A percentile compares a stretch with the other conserved stretches of the same genome.
Conservation (phyloP, 1,140 invertebrate species). For the Rhagoletis zephyria region DNA sequence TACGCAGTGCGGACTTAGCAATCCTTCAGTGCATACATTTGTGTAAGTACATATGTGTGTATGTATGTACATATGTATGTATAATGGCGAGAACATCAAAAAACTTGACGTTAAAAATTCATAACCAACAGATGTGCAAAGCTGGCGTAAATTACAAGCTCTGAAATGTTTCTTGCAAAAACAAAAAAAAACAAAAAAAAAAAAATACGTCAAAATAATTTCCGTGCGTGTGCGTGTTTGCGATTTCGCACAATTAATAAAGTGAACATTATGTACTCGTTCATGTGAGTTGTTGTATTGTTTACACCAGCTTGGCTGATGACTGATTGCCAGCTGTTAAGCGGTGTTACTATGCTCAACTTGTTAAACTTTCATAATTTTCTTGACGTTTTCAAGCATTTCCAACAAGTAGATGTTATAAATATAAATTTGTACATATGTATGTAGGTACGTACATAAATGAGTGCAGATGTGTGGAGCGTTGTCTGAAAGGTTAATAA, state of each 20-base stretch:
- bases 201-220: too few species aligned
- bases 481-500: too few species aligned
- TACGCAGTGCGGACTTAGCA: neutral
- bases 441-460: too few species aligned
- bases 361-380: neutral
- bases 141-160: neutral
- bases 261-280: too few species aligned
- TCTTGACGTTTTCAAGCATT: neutral
- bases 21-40: neutral
- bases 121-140: neutral
- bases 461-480: too few species aligned
- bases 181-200: too few species aligned
- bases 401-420: neutral
- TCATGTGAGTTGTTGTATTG: neutral
- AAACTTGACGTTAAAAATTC: neutral
- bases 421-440: neutral
- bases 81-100: too few species aligned
- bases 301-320: neutral
- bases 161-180: neutral
- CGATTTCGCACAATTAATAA: too few species aligned
- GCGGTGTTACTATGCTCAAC: neutral
- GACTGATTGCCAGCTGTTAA: slow-evolving; percentile 20
- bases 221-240: too few species aligned
- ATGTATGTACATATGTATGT: neutral
- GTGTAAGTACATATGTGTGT: neutral